Evolutionary conservation across 2,888 invertebrate species (phyloP), one percentile per base, ranked within the genome.

Genomic region (Onchidella celtica): DNA sequence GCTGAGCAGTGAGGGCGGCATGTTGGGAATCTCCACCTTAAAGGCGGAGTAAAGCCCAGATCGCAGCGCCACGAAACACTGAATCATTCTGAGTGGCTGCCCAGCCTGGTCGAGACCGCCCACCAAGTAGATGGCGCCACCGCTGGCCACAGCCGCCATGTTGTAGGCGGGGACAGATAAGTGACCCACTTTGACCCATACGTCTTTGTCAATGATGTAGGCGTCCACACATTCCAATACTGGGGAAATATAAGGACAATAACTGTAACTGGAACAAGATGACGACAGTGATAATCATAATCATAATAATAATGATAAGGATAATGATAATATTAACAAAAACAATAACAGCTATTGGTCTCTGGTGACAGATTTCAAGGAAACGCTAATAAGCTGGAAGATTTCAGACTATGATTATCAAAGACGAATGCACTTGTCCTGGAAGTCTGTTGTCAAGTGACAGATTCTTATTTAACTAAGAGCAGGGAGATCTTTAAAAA

Each of bases 101-200:
- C 81, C 81, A 21, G 76, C 38, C 76, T 81, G 81, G 34, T 81
- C 81, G 9, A 81, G 61, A 1, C 81, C 81, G 17, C 81, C 81
- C 6, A 81, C 63, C 34, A 81, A 59, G 65, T 81, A 81, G 76
- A 81, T 70, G 81, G 81, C 81, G 36, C 81, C 76, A 2, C 70
- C 70, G 55, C 81, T 76, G 27, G 38, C n/a, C 9, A 76, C 76
- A 17, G 81, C 76, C 29, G 81, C 69, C 81, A 81, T 81, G 76
- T 81, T 76, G 81, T 81, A 81, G 1, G 81, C 81, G 0, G 81
- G 75, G 40, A 81, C 70, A 2, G 81, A 68, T 3, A 81, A 47
- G 11, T 81, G 81, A 47, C 81, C 81, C 3, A 81, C 81, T 34
- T 81, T 81, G 6, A 81, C 76, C 81, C 81, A 81, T 6, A 81